Evolutionary conservation across 2,888 invertebrate genomes (phyloP).

Genomic region (Leucania comma): DNA sequence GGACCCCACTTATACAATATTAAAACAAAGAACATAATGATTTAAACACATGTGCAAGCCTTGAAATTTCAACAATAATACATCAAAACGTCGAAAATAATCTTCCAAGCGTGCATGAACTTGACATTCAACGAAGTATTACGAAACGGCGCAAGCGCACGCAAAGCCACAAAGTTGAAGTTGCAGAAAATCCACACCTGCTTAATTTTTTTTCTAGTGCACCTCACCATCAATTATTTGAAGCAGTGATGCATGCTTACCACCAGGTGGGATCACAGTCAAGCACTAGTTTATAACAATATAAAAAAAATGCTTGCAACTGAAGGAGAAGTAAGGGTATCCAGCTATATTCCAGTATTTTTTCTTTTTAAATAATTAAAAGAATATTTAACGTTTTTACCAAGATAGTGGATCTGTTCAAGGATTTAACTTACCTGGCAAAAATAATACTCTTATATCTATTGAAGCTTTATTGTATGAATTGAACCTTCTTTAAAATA

Average conservation of each 20-base stretch:
- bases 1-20: background rate
- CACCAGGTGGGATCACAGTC: too few relatives aligned
- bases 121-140: constrained; percentile 69
- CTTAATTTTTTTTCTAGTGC: background rate
- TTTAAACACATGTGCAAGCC: background rate
- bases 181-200: constrained; percentile 24
- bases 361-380: background rate
- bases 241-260: too few relatives aligned
- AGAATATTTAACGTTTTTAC: too few relatives aligned
- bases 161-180: background rate
- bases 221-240: too few relatives aligned
- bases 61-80: constrained; percentile 39
- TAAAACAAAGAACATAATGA: constrained; percentile 4
- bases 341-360: background rate
- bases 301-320: background rate
- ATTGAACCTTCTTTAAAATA: constrained; percentile 30
- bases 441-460: background rate
- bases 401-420: too few relatives aligned
- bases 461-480: background rate
- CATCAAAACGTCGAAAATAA: constrained; percentile 52
- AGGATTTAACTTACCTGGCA: background rate
- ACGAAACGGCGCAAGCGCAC: constrained; percentile 43
- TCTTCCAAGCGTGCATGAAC: constrained; percentile 64
- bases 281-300: background rate
- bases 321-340: background rate